A percentile compares a stretch with the other conserved stretches of the same genome.
phyloP scores from a whole-genome alignment of 2,888 invertebrate genomes.

The Steinernema carpocapsae region DNA sequence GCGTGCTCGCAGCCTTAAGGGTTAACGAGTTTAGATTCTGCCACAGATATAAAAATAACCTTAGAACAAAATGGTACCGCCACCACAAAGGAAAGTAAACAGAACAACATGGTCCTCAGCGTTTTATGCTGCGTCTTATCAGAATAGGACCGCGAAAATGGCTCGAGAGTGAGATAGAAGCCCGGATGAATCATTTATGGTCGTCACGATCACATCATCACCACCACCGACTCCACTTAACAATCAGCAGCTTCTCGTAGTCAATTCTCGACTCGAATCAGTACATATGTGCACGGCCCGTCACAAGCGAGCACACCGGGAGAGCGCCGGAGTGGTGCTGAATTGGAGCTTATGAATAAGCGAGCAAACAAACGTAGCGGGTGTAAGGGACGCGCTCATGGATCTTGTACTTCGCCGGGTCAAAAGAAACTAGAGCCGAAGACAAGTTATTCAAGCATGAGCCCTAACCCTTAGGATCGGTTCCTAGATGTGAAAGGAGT shows the following conservation, averaged over 20 bases:
- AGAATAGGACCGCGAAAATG: neutral
- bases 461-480: neutral
- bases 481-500: neutral
- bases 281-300: too few species aligned
- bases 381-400: neutral
- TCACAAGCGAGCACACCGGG: neutral
- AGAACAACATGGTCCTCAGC: neutral
- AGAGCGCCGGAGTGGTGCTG: neutral
- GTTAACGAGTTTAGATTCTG: too few species aligned
- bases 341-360: conserved; percentile 10
- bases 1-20: too few species aligned
- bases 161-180: neutral
- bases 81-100: neutral
- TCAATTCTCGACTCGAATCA: neutral
- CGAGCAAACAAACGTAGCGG: conserved; percentile 16
- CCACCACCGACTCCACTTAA: neutral
- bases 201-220: neutral
- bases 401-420: neutral
- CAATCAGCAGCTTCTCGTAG: neutral
- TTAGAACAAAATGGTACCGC: too few species aligned
- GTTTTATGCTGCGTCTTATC: neutral
- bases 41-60: too few species aligned
- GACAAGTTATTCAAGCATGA: conserved; percentile 12
- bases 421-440: neutral
- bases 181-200: neutral